These are phyloP conservation scores for Gymnogyps californianus DNA, from an alignment of 2,113 vertebrate genomes.

Conservation along the genomic window DNA sequence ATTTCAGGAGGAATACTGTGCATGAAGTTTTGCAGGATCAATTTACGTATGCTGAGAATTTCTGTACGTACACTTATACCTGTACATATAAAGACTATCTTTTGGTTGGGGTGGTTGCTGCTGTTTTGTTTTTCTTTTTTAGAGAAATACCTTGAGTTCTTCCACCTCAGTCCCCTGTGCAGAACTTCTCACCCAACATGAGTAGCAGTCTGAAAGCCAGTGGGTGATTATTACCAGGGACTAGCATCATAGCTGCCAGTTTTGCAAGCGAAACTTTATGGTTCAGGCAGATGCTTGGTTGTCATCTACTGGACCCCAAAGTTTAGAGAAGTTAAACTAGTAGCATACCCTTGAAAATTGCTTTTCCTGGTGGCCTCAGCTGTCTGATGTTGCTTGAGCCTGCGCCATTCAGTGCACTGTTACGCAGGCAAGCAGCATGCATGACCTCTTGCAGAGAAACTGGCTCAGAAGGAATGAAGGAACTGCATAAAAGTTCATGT, in stretches of 20 bases:
- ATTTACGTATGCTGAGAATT: background rate
- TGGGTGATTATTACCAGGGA: background rate
- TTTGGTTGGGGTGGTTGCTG: background rate
- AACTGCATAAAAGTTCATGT: background rate
- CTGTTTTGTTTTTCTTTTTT: background rate
- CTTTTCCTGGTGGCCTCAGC: background rate
- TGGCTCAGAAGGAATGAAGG: background rate
- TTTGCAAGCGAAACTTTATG: background rate
- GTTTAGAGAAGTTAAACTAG: background rate
- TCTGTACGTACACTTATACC: background rate
- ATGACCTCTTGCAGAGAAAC: background rate
- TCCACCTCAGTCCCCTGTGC: background rate
- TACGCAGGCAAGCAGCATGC: background rate
- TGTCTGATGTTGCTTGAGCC: background rate
- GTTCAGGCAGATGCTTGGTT: background rate
- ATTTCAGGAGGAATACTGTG: background rate
- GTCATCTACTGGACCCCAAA: background rate
- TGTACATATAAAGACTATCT: background rate
- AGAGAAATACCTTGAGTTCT: background rate
- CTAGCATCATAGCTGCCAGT: fast-evolving
- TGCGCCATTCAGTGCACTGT: background rate
- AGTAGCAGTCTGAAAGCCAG: background rate
- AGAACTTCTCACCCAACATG: fast-evolving
- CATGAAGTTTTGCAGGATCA: background rate
- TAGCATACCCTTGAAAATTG: background rate